Evolutionary conservation across 1,140 invertebrate species (phyloP).

Genomic region (Drosophila ogumai): DNA sequence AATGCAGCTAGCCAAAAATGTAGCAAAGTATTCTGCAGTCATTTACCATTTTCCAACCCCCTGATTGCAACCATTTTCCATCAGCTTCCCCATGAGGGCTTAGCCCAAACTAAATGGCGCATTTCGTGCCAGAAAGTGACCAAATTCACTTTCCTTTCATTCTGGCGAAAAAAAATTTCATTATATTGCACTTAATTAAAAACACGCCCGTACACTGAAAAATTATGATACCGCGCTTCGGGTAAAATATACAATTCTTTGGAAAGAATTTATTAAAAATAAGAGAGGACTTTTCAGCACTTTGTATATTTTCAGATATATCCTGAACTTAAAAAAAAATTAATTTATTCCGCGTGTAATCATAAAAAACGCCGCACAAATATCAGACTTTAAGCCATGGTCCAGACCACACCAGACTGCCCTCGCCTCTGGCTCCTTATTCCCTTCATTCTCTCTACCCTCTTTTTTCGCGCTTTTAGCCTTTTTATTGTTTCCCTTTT

Average conservation of each 20-base stretch:
- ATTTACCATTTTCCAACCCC: constrained; percentile 4
- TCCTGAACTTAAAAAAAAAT: not conserved
- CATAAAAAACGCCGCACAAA: constrained; percentile 22
- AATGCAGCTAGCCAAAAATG: constrained; percentile 18
- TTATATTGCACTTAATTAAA: constrained; percentile 81
- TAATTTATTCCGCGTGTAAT: constrained; percentile 12
- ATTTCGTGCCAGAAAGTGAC: constrained; percentile 33
- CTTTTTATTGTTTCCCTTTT: constrained; percentile 27
- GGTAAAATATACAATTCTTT: too few relatives aligned
- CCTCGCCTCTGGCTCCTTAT: not conserved
- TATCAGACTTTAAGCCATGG: constrained; percentile 44
- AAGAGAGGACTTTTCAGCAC: not conserved
- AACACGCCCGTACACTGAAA: constrained; percentile 55
- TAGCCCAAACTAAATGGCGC: constrained; percentile 7
- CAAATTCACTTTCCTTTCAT: constrained; percentile 46
- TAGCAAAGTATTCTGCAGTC: constrained; percentile 13
- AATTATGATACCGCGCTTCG: not conserved
- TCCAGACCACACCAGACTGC: constrained; percentile 10
- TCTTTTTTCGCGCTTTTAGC: constrained; percentile 45
- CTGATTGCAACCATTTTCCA: not conserved
- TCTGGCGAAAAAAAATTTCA: constrained; percentile 36
- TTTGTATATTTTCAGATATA: not conserved
- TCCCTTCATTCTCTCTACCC: constrained; percentile 13
- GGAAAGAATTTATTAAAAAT: not conserved
- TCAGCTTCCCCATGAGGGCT: not conserved